Base-by-base conservation (phyloP, 2,113 vertebrate genomes). In the Entomyzon cyanotis region DNA sequence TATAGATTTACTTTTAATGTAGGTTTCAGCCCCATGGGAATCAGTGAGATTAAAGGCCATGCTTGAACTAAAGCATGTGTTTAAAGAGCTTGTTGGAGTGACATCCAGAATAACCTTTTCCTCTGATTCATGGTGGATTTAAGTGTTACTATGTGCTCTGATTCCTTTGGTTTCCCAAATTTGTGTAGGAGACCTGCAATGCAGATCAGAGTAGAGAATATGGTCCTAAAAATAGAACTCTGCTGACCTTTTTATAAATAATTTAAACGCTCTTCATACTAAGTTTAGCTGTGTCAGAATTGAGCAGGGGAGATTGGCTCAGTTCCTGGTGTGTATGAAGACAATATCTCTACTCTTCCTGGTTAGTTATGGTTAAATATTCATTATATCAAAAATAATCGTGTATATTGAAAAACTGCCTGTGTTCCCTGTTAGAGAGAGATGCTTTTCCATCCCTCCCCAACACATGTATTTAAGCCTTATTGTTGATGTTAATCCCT, bases 211-310 rank as follows among this genome's bases (percentile, higher is more conserved):
- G 85, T n/a, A 87, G 71, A 87, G 94, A 75, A 56, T 86, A 41
- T 75, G 60, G 30, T 86, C 93, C 94, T 97, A 95, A 96, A 96
- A 95, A 97, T 94, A 96, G 95, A 92, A 64, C 68, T 78, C 93
- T 94, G 64, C 95, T 97, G 95, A 96, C 95, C 95, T 95, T 96
- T 97, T 96, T 95, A 96, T 96, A 95, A 97, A 97, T 96, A 86
- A 96, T 96, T 95, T 90, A 97, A 96, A 86, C 78, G 92, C 76
- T 94, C 88, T 63, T 90, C 95, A 42, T 92, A 86, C 95, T 95
- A 96, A 96, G 83, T 96, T 90, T 94, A 91, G 90, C 95, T 93
- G 75, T 85, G 76, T 77, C 16, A 21, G 75, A 93, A 70, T 25
- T 30, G 59, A 92, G 76, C 47, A 86, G 49, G 64, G 73, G 59